Conservation (phyloP, 1,140 invertebrate species). For the Coenobita brevimanus region DNA sequence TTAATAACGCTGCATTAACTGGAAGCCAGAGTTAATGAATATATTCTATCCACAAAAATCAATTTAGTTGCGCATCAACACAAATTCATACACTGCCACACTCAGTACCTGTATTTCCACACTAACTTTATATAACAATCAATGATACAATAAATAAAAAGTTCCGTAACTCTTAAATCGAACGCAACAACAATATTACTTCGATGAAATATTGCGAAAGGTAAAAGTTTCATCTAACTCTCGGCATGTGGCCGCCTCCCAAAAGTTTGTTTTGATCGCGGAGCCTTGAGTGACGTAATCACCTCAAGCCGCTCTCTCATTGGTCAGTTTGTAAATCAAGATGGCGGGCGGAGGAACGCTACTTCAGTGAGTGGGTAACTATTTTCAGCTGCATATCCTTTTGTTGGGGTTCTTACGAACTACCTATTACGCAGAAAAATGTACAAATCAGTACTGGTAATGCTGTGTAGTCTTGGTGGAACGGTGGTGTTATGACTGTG, state of each 20-base stretch:
- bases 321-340: slow-evolving; percentile 65
- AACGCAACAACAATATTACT: background rate
- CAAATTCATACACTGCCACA: no score
- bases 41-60: no score
- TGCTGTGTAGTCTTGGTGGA: background rate
- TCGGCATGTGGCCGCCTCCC: slow-evolving; percentile 24
- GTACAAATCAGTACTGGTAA: background rate
- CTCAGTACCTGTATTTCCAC: no score
- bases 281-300: slow-evolving; percentile 52
- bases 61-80: background rate
- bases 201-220: background rate
- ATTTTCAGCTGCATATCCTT: slow-evolving; percentile 22
- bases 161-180: background rate
- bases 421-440: background rate
- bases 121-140: no score
- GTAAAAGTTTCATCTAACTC: slow-evolving; percentile 23
- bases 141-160: no score
- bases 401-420: background rate
- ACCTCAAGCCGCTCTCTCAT: slow-evolving; percentile 26
- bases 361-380: slow-evolving; percentile 50
- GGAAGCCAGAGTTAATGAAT: no score
- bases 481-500: background rate
- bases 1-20: no score
- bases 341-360: slow-evolving; percentile 53
- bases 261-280: slow-evolving; percentile 39